Evolutionary conservation across 2,888 invertebrate species (phyloP), one percentile per base, ranked within the genome.

Genomic region (Parnassius smintheus): DNA sequence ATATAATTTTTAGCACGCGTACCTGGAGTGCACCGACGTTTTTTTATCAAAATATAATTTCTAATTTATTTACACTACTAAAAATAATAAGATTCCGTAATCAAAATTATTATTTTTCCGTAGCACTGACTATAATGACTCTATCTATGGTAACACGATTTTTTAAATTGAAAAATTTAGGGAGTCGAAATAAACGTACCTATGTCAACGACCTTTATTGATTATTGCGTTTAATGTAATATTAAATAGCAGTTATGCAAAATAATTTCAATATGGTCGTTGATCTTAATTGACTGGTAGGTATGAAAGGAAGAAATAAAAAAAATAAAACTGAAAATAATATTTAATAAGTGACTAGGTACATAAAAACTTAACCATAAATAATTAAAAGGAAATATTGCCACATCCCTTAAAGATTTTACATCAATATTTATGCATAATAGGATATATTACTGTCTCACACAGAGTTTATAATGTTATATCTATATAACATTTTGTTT

Each of bases 91-190:
- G 59, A 69, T 56, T 65, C 50, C 65, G 61, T 68, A 66, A 59
- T 56, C 56, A 44, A 62, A 66, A 59, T 56, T 54, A 35, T 56
- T 63, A 25, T 57, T 48, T 72, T 75, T 69, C 67, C 61, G 64
- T 68, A 65, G 66, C 65, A 71, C 70, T 70, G 62, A 76, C 58
- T 61, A 59, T 56, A 52, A 50, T 59, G 51, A 50, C 13, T 54
- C 70, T 71, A 71, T 60, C 74, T 75, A 74, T 73, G 64, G 71
- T 64, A 54, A 70, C 67, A 72, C 71, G 70, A 80, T 76, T 74
- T 78, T 85, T 61, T 75, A 89, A 91, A 91, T 91, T 91, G 91
- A 88, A 89, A 89, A 91, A 89, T 90, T 91, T 90, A 91, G 91
- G 91, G 91, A 91, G 91, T 88, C 91, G 76, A 90, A 87, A 78